A percentile compares a stretch with the other conserved stretches of the same genome.
Evolutionary conservation across 2,113 vertebrate genomes (phyloP).

Genomic region (Amphilophus citrinellus): DNA sequence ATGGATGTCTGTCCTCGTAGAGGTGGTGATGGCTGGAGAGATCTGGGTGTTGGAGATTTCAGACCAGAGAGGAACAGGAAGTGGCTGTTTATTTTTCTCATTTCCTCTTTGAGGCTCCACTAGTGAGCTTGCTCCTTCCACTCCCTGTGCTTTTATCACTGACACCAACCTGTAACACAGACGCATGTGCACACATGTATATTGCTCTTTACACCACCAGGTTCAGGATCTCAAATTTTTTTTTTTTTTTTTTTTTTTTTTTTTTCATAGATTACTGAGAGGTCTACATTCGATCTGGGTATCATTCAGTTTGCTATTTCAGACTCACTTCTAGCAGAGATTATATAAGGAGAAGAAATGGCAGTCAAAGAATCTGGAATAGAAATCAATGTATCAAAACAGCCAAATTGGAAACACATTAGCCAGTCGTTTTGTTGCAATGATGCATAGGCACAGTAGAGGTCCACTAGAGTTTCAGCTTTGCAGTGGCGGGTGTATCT

Average conservation of each 20-base stretch:
- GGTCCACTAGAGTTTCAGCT: neutral
- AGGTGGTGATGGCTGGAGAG: conserved; percentile 52
- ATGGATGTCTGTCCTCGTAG: neutral
- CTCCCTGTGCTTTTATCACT: conserved; percentile 63
- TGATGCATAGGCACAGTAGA: neutral
- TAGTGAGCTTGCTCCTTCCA: conserved; percentile 68
- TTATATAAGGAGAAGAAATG: neutral
- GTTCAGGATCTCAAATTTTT: neutral
- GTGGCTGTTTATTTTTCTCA: conserved; percentile 85
- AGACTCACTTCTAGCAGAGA: neutral
- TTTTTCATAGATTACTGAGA: neutral
- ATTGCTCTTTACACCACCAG: neutral
- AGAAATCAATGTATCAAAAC: neutral
- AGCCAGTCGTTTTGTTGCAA: neutral
- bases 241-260: neutral
- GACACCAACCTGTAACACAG: conserved; percentile 6
- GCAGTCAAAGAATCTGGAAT: neutral
- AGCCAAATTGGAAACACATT: neutral
- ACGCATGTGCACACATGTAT: neutral
- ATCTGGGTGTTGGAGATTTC: conserved; percentile 71
- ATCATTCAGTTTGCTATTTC: neutral
- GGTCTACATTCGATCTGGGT: neutral
- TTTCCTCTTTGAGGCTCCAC: conserved; percentile 80
- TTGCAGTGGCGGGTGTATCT: neutral
- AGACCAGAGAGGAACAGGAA: conserved; percentile 81